Percentiles rank a stretch among this genome's conserved stretches.
Evolutionary conservation across 2,888 invertebrate genomes (phyloP).

Genomic region (Cataglyphis albicans): DNA sequence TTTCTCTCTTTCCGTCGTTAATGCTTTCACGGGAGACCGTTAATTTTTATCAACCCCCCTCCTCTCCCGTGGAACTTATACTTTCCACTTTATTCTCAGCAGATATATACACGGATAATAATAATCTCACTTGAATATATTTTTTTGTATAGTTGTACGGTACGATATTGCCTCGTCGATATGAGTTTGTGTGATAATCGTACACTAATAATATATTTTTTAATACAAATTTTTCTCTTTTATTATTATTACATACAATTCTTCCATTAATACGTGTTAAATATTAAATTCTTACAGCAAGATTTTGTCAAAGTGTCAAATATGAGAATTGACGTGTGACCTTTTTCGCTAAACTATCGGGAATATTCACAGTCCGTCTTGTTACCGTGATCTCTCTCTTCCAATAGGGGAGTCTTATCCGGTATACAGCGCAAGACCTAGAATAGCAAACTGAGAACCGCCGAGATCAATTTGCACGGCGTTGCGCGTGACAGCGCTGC

Average conservation of each 20-base stretch:
- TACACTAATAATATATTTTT: neutral
- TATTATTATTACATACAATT: neutral
- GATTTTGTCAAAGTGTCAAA: neutral
- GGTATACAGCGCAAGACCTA: conserved; percentile 5
- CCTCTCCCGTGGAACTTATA: conserved; percentile 39
- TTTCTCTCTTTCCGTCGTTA: conserved; percentile 55
- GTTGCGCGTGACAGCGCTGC: conserved; percentile 82
- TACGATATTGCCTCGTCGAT: conserved; percentile 12
- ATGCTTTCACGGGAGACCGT: conserved; percentile 54
- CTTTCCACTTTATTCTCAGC: conserved; percentile 33
- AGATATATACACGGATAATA: conserved; percentile 43
- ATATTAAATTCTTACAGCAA: neutral
- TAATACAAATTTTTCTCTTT: neutral
- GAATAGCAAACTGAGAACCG: conserved; percentile 63
- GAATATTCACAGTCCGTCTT: conserved; percentile 13
- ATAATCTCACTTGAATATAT: conserved; percentile 36
- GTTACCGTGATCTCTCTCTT: conserved; percentile 11
- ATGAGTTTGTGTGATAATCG: conserved; percentile 12
- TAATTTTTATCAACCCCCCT: conserved; percentile 53
- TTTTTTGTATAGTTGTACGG: neutral
- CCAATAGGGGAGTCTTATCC: conserved; percentile 32
- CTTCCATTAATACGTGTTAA: neutral
- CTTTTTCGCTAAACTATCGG: neutral
- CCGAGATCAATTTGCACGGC: conserved; percentile 83
- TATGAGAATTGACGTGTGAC: neutral